phyloP scores from a whole-genome alignment of 2,797 vertebrate species.

The Salmo trutta region DNA sequence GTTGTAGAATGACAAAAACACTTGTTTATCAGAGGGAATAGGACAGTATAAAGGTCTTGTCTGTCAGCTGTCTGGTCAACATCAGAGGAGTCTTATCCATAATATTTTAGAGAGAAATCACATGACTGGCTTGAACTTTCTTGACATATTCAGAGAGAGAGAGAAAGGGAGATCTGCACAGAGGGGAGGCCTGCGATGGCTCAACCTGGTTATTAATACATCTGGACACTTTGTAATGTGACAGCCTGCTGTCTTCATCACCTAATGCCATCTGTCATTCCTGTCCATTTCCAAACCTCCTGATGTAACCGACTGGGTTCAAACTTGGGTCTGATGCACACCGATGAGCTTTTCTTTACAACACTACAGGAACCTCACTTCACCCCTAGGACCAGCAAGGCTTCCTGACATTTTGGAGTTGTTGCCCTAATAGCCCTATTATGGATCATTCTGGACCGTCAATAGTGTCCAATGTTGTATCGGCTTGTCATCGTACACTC shows the following conservation, averaged over 20 bases:
- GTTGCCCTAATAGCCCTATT: neutral
- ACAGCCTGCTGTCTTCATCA: slow-evolving; percentile 17
- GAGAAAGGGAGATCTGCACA: slow-evolving; percentile 12
- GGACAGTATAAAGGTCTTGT: neutral
- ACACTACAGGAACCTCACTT: too few relatives aligned
- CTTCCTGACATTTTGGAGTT: neutral
- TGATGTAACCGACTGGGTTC: too few relatives aligned
- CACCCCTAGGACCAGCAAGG: neutral
- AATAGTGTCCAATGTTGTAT: neutral
- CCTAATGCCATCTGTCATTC: slow-evolving; percentile 26
- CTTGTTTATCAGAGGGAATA: neutral
- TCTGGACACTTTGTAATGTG: slow-evolving; percentile 30
- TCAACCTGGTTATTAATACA: slow-evolving; percentile 29
- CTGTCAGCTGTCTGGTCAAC: neutral
- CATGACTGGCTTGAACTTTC: neutral
- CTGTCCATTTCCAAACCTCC: too few relatives aligned
- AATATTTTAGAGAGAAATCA: slow-evolving; percentile 12
- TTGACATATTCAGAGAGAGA: slow-evolving; percentile 5
- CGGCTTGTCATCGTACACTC: neutral
- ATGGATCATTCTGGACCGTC: neutral
- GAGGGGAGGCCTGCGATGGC: slow-evolving; percentile 17
- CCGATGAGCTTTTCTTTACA: too few relatives aligned
- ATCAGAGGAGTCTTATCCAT: neutral
- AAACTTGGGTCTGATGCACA: too few relatives aligned
- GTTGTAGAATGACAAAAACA: neutral